A percentile compares a stretch with the other conserved stretches of the same genome.
phyloP scores from a whole-genome alignment of 2,888 invertebrate genomes.

The Leptopilina myrica region DNA sequence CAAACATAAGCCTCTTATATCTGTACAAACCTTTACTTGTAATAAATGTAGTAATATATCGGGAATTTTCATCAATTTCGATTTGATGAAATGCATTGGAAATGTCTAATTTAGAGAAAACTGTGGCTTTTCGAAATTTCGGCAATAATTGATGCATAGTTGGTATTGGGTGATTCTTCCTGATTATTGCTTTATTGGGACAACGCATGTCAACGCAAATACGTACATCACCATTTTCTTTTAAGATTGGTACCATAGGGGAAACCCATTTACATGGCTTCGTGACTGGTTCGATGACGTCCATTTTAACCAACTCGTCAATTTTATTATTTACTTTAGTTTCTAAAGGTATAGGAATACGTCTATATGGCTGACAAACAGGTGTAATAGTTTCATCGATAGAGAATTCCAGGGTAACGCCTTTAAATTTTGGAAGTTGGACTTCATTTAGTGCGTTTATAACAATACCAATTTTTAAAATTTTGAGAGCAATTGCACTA shows the following conservation, averaged over 20 bases:
- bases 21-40: slow-evolving; percentile 68
- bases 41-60: slow-evolving; percentile 71
- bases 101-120: slow-evolving; percentile 62
- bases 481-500: slow-evolving; percentile 52
- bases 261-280: slow-evolving; percentile 61
- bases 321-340: slow-evolving; percentile 55
- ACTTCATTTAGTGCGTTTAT: too few relatives aligned
- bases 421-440: too few relatives aligned
- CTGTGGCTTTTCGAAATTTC: slow-evolving; percentile 50
- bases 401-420: too few relatives aligned
- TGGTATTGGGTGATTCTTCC: slow-evolving; percentile 50
- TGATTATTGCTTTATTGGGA: slow-evolving; percentile 54
- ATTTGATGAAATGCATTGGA: slow-evolving; percentile 71
- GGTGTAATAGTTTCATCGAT: too few relatives aligned
- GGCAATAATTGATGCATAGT: slow-evolving; percentile 45
- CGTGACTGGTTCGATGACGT: slow-evolving; percentile 60
- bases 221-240: slow-evolving; percentile 56
- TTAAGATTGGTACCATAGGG: slow-evolving; percentile 62
- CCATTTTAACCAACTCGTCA: slow-evolving; percentile 54
- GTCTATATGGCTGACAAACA: too few relatives aligned
- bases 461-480: slow-evolving; percentile 54
- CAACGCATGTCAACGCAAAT: slow-evolving; percentile 61
- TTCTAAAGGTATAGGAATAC: slow-evolving; percentile 41
- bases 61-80: slow-evolving; percentile 63
- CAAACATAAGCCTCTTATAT: slow-evolving; percentile 73